Percentiles rank a stretch among this genome's conserved stretches.
These are phyloP conservation scores for Chaetura pelagica DNA, from an alignment of 2,113 vertebrate genomes.

Conservation along the genomic window DNA sequence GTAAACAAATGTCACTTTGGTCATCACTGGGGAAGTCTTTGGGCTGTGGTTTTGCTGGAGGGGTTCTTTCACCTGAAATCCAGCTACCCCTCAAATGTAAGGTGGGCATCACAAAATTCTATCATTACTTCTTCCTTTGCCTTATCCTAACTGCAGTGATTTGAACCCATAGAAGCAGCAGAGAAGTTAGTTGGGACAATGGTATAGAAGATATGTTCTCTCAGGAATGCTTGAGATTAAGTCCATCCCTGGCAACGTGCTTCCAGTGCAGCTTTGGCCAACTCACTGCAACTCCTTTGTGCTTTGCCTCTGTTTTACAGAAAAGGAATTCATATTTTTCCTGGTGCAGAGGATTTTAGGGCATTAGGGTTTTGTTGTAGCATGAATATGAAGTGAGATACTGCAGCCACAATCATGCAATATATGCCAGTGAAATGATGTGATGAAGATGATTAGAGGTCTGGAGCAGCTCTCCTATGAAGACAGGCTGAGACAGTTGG, in stretches of 20 bases:
- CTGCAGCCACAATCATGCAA: not conserved
- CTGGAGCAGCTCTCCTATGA: not conserved
- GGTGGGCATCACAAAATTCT: too few species aligned
- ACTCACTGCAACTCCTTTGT: not conserved
- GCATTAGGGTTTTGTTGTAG: rapidly evolving
- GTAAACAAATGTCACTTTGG: not conserved
- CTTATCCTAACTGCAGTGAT: not conserved
- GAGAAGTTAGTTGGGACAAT: not conserved
- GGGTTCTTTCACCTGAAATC: not conserved
- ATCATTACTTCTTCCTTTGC: not conserved
- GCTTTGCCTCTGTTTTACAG: not conserved
- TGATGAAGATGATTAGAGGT: not conserved
- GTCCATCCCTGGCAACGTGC: not conserved
- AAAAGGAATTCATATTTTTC: rapidly evolving
- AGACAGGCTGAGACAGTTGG: not conserved
- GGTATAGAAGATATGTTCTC: rapidly evolving
- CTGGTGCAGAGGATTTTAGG: not conserved
- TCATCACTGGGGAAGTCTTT: not conserved
- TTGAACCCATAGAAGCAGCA: not conserved
- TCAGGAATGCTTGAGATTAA: not conserved
- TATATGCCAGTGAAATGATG: not conserved
- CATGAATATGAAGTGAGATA: not conserved
- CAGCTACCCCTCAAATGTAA: not conserved
- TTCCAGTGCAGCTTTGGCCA: not conserved
- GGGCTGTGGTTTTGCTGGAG: not conserved